Base-by-base conservation (phyloP, 2,888 invertebrate species). In the Serripes groenlandicus region DNA sequence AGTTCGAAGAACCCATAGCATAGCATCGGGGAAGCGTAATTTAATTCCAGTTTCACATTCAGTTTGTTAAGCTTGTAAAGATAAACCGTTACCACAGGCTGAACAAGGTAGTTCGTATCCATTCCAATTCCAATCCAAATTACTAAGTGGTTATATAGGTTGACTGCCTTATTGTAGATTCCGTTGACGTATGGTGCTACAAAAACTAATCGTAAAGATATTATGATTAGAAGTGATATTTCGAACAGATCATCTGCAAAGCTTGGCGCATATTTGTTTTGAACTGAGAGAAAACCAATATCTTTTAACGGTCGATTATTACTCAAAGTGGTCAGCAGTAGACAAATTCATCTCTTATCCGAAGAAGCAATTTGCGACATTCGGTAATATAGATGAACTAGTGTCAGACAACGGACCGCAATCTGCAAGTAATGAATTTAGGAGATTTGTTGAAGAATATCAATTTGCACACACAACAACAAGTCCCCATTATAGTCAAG, bases 251-350 rank as follows among this genome's bases (percentile, higher is more conserved):
- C 88, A n/a, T 85, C 79, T 64, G n/a, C 71, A 18, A 85, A 80
- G 37, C 23, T 88, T n/a, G 81, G 78, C 21, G 81, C 74, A 62
- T 83, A 81, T 69, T 62, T 88, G 42, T 86, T 81, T n/a, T 71
- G 75, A 79, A 21, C 80, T 68, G 7, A 34, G 81, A 23, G 77
- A 75, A 18, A 11, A 79, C 9, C 60, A 83, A 35, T 84, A 84
- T 37, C 34, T 83, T 18, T 21, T 83, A n/a, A 79, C 78, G 37
- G 62, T 86, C 18, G 83, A 84, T 54, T 80, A 76, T 35, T 87
- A 76, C 30, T 77, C 77, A 15, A 81, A 81, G 34, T 85, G 70
- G 70, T 79, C 79, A 5, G 83, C 85, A 73, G 70, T 85, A 28
- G 80, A 54, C 7, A 78, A 75, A 71, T 64, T 85, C 0, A 86